A percentile compares a stretch with the other conserved stretches of the same genome.
These are phyloP conservation scores for Xenus cinereus DNA, from an alignment of 2,113 vertebrate species.

Conservation along the genomic window DNA sequence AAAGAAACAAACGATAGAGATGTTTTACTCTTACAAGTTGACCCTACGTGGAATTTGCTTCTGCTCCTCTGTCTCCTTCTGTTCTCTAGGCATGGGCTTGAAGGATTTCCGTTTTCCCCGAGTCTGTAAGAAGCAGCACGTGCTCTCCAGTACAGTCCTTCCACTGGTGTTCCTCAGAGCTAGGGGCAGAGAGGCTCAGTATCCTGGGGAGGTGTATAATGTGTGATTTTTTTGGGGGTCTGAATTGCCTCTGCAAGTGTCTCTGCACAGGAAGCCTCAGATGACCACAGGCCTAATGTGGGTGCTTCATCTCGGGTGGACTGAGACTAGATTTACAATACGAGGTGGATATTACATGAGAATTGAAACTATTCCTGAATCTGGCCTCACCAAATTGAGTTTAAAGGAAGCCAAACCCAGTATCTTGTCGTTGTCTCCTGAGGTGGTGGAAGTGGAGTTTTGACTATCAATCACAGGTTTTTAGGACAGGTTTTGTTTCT, in stretches of 20 bases:
- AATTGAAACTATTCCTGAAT: background rate
- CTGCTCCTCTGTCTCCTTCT: background rate
- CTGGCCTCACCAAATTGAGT: background rate
- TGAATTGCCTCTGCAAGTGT: background rate
- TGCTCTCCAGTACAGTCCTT: background rate
- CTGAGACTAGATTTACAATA: background rate
- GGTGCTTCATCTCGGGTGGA: background rate
- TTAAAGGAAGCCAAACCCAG: background rate
- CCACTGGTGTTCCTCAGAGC: fast-evolving
- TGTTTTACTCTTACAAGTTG: background rate
- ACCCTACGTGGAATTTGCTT: background rate
- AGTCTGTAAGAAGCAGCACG: fast-evolving
- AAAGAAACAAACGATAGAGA: background rate
- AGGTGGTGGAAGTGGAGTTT: background rate
- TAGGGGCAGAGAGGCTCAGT: background rate
- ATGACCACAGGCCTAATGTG: background rate
- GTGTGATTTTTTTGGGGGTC: background rate
- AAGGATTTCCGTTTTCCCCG: background rate
- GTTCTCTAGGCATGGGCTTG: background rate
- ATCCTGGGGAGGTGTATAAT: fast-evolving
- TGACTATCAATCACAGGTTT: background rate
- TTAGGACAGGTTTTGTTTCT: background rate
- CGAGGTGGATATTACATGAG: background rate
- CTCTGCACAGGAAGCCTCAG: background rate
- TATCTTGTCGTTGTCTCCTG: background rate